phyloP scores from a whole-genome alignment of 2,113 vertebrate genomes.

The Dicentrarchus labrax region DNA sequence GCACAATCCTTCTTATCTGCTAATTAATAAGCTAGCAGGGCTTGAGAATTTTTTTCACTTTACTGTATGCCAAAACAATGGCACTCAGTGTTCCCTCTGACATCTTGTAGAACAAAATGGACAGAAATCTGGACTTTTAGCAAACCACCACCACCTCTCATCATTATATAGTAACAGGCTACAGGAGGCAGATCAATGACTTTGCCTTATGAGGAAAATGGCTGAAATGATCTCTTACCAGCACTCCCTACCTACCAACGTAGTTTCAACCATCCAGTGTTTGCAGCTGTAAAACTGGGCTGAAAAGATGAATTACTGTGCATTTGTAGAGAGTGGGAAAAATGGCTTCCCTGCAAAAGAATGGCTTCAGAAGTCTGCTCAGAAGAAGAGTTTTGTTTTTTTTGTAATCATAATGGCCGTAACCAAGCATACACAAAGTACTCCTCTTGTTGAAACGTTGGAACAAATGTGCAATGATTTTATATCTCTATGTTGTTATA shows the following conservation, averaged over 20 bases:
- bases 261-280: background rate
- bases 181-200: background rate
- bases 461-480: too few species aligned
- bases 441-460: too few species aligned
- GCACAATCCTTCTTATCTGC: conserved; percentile 37
- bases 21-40: conserved; percentile 43
- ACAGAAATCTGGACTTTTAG: background rate
- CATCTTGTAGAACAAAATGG: background rate
- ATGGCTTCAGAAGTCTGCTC: background rate
- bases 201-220: background rate
- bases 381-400: too few species aligned
- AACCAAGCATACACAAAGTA: too few species aligned
- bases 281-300: background rate
- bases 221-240: background rate
- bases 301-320: background rate
- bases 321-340: background rate
- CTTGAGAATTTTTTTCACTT: background rate
- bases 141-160: background rate
- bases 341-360: background rate
- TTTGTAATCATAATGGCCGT: too few species aligned
- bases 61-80: conserved; percentile 11
- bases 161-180: background rate
- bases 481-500: too few species aligned
- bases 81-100: background rate
- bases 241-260: too few species aligned